Conservation (phyloP, 2,888 invertebrate species). For the Euclidia mi region DNA sequence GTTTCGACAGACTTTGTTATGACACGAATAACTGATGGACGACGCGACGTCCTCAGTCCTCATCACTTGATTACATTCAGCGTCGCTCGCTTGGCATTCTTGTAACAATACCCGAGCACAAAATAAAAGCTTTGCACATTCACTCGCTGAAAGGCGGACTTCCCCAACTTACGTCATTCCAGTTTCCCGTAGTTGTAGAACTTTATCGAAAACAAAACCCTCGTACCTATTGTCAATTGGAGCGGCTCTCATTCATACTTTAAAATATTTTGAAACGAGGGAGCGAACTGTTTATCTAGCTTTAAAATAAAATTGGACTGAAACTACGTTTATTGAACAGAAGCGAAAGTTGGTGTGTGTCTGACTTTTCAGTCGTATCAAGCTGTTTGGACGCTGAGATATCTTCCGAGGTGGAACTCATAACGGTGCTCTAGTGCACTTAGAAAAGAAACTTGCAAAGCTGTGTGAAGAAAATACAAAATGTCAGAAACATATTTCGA, state of each 20-base stretch:
- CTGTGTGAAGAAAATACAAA: conserved; percentile 24
- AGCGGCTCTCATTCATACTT: conserved; percentile 33
- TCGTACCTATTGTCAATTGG: conserved; percentile 47
- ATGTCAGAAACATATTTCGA: conserved; percentile 31
- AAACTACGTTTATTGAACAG: conserved; percentile 65
- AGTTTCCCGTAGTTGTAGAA: conserved; percentile 70
- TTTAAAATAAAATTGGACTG: conserved; percentile 55
- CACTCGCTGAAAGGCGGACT: conserved; percentile 80
- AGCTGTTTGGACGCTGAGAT: conserved; percentile 59
- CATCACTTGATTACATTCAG: conserved; percentile 85
- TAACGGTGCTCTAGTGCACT: conserved; percentile 34
- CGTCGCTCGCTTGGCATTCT: conserved; percentile 77
- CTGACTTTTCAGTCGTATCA: conserved; percentile 53
- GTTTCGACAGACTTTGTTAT: conserved; percentile 75
- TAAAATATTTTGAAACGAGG: conserved; percentile 37
- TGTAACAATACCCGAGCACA: conserved; percentile 83
- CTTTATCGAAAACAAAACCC: conserved; percentile 68
- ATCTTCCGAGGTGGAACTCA: conserved; percentile 52
- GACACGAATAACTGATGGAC: conserved; percentile 85
- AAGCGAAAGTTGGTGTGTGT: conserved; percentile 36
- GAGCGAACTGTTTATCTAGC: conserved; percentile 62
- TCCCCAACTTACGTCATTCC: conserved; percentile 75
- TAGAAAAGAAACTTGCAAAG: conserved; percentile 31
- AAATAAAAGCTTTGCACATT: conserved; percentile 88
- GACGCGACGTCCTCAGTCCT: conserved; percentile 74